phyloP scores from a whole-genome alignment of 1,140 invertebrate species.

The Drosophila oshimai region DNA sequence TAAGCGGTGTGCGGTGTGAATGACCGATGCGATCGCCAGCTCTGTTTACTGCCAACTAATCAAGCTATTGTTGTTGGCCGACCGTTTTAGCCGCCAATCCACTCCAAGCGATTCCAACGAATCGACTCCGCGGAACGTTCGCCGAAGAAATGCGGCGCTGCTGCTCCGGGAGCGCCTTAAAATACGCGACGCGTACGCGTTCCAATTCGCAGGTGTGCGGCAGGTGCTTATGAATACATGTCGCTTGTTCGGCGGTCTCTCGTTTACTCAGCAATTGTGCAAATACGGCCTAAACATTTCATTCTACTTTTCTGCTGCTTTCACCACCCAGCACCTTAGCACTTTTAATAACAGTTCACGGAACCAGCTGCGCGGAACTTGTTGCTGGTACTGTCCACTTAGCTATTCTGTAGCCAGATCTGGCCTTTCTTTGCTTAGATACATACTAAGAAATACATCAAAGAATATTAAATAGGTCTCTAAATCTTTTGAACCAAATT shows the following conservation, averaged over 20 bases:
- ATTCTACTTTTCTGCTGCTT: constrained; percentile 24
- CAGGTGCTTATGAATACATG: constrained; percentile 54
- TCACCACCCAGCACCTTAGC: constrained; percentile 11
- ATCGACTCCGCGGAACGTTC: constrained; percentile 5
- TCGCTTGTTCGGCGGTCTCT: constrained; percentile 22
- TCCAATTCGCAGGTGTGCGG: constrained; percentile 27
- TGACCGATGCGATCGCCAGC: constrained; percentile 46
- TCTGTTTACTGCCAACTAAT: constrained; percentile 52
- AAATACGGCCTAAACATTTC: constrained; percentile 4
- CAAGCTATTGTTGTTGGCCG: constrained; percentile 37
- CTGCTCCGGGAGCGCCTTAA: constrained; percentile 24
- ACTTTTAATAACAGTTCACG: background rate
- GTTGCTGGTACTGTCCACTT: background rate
- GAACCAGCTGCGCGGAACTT: background rate
- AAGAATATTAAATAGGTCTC: too few relatives aligned
- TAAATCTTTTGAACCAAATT: too few relatives aligned
- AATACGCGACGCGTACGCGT: constrained; percentile 18
- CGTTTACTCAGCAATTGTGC: constrained; percentile 22
- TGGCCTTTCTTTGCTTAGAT: background rate
- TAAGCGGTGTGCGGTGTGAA: constrained; percentile 22
- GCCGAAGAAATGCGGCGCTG: constrained; percentile 11
- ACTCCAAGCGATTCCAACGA: too few relatives aligned
- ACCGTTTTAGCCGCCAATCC: constrained; percentile 1
- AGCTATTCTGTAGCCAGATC: background rate
- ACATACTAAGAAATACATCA: too few relatives aligned